Percentiles rank a stretch among this genome's conserved stretches.
These are phyloP conservation scores for Diadegma fenestrale DNA, from an alignment of 2,888 invertebrate species.

Conservation along the genomic window DNA sequence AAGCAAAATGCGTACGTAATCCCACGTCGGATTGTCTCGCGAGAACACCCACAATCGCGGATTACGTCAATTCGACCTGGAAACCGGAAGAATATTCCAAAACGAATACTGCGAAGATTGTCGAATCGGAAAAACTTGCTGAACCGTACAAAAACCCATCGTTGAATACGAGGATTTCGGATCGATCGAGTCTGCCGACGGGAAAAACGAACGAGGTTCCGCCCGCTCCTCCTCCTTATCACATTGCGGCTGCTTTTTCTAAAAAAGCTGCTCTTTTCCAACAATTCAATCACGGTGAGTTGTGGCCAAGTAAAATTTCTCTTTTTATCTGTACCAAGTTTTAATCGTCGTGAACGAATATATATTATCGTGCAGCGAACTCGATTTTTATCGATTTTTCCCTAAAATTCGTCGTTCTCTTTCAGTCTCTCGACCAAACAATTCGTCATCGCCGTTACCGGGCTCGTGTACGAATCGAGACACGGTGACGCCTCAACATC, in stretches of 20 bases:
- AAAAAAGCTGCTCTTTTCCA: constrained; percentile 88
- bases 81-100: constrained; percentile 82
- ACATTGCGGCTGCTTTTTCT: constrained; percentile 93
- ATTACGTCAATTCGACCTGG: constrained; percentile 83
- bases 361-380: background rate
- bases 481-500: background rate
- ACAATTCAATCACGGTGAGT: constrained; percentile 76
- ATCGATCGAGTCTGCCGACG: constrained; percentile 76
- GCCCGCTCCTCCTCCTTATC: constrained; percentile 91
- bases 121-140: constrained; percentile 81
- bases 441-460: constrained; percentile 36
- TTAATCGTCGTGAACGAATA: too few species aligned
- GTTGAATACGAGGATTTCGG: constrained; percentile 81
- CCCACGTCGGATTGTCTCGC: constrained; percentile 80
- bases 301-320: background rate
- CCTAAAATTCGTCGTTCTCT: too few species aligned
- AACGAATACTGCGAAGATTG: constrained; percentile 81
- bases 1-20: constrained; percentile 83
- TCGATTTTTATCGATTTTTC: background rate
- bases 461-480: constrained; percentile 23
- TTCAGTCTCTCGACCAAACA: constrained; percentile 49
- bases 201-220: constrained; percentile 78
- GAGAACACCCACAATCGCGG: constrained; percentile 81
- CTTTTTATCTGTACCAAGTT: too few species aligned
- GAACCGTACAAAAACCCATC: constrained; percentile 76